Evolutionary conservation across 2,113 vertebrate species (phyloP), one percentile per base, ranked within the genome.

Genomic region (Loxodonta africana): DNA sequence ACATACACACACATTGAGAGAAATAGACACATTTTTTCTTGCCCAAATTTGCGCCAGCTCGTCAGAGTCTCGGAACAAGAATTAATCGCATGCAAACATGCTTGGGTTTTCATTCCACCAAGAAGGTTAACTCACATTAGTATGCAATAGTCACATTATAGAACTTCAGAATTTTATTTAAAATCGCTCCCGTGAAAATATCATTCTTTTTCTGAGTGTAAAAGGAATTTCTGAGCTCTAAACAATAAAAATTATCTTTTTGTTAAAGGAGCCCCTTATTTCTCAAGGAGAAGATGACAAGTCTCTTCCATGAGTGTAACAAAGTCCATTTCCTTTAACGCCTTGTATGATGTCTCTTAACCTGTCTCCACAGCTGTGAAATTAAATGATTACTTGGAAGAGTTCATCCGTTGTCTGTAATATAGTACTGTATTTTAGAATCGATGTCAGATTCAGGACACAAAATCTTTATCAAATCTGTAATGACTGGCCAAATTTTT

Each of bases 1-100:
- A 93, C 48, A 95, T 26, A 88, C n/a, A 96, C 87, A 93, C 63
- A 95, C 44, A 83, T 8, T 87, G 73, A 93, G 74, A 96, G 62
- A 93, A 86, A 95, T 53, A 82, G 89, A 94, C 86, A 93, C 17
- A 51, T 91, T 91, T 94, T 62, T 85, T 92, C 82, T 94, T 88
- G 82, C 26, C 44, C 71, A 78, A 51, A 62, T 77, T 26, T 44
- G 48, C 87, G 53, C 83, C 86, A 95, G 63, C 57, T 81, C 83
- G 78, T 88, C 84, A 12, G 80, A 57, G 46, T 60, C 86, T 90
- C 76, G 84, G 53, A 90, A 95, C 28, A 91, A 93, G 46, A 23
- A 23, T 84, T 82, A 65, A 62, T 76, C 23, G 44, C 69, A 77
- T 76, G 67, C 69, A 83, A 71, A 87, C 41, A 48, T 62, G 67